These are phyloP conservation scores for Electrophaes corylata DNA, from an alignment of 2,888 invertebrate genomes.

Conservation along the genomic window DNA sequence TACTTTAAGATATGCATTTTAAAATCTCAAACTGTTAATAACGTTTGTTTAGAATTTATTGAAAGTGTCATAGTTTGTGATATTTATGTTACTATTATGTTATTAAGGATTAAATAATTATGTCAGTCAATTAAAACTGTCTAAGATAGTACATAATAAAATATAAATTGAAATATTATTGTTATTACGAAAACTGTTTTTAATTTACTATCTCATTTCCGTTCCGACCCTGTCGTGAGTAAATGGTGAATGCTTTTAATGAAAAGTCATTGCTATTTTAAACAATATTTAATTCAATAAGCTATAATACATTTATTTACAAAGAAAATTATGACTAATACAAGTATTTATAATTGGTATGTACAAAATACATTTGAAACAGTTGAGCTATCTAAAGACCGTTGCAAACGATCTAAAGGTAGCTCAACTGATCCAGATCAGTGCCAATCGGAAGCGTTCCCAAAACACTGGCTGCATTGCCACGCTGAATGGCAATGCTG, in stretches of 20 bases:
- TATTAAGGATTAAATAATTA: constrained; percentile 2
- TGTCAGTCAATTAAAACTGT: constrained; percentile 9
- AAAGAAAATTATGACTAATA: too few species aligned
- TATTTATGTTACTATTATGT: constrained; percentile 14
- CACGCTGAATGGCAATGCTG: too few species aligned
- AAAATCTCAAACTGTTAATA: too few species aligned
- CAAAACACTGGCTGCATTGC: too few species aligned
- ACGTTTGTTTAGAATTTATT: not conserved
- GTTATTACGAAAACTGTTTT: not conserved
- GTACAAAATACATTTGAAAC: too few species aligned
- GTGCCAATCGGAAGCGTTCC: too few species aligned
- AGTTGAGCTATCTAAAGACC: too few species aligned
- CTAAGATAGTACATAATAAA: not conserved
- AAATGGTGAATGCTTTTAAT: not conserved
- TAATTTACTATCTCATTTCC: not conserved
- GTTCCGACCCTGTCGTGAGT: not conserved
- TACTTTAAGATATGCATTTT: too few species aligned
- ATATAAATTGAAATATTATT: not conserved
- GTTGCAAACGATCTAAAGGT: too few species aligned
- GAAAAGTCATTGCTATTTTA: not conserved
- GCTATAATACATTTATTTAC: not conserved
- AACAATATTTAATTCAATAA: not conserved
- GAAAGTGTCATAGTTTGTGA: constrained; percentile 4
- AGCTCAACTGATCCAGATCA: too few species aligned
- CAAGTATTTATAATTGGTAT: too few species aligned